These are phyloP conservation scores for Polymixis lichenea DNA, from an alignment of 2,888 invertebrate species.

Conservation along the genomic window DNA sequence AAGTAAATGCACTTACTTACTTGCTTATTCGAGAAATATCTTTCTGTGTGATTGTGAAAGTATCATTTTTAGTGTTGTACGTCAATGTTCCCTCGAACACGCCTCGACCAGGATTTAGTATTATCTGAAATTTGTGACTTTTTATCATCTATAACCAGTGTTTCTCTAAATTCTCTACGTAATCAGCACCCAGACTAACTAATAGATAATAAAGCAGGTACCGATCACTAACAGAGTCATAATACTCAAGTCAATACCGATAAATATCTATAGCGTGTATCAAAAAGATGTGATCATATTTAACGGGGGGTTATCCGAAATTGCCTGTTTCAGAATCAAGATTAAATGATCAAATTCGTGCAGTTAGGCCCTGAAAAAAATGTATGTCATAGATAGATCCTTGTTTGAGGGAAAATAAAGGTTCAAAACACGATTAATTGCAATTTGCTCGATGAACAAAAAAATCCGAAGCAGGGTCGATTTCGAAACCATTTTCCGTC, in stretches of 20 bases:
- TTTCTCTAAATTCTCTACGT: not conserved
- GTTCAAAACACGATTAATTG: no score
- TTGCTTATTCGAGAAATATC: constrained; percentile 82
- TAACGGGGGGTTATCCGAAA: no score
- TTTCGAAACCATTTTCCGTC: no score
- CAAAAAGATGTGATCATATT: no score
- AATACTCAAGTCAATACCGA: not conserved
- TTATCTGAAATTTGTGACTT: constrained; percentile 70
- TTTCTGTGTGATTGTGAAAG: constrained; percentile 91
- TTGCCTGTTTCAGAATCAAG: no score
- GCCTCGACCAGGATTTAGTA: constrained; percentile 93
- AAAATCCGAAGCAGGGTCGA: no score
- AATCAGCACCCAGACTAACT: not conserved
- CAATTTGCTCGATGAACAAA: no score
- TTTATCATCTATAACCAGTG: not conserved
- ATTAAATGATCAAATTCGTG: no score
- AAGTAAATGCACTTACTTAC: constrained; percentile 74
- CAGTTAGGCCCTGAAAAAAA: no score
- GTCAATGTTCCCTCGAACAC: constrained; percentile 95
- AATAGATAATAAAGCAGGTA: not conserved
- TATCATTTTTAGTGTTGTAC: constrained; percentile 90
- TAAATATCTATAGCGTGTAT: not conserved
- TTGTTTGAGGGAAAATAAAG: no score
- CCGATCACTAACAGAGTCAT: not conserved
- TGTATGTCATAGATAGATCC: no score